A percentile compares a stretch with the other conserved stretches of the same genome.
Conservation (phyloP, 2,113 vertebrate species). For the Scomber scombrus region DNA sequence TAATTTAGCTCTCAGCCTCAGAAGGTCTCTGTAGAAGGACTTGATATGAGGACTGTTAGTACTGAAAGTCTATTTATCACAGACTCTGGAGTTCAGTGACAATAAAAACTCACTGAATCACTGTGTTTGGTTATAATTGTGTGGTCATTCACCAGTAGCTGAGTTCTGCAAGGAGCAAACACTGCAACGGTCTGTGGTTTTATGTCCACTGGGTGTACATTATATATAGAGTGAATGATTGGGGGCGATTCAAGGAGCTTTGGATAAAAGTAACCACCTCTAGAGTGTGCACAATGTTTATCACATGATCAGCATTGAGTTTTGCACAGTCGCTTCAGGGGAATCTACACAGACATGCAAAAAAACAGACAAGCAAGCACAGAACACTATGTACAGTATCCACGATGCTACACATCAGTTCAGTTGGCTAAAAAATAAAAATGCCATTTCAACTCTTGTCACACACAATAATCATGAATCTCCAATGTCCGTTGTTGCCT, state of each 20-base stretch:
- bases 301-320: background rate
- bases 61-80: conserved; percentile 3
- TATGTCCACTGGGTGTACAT: background rate
- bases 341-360: too few species aligned
- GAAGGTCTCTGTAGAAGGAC: background rate
- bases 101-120: background rate
- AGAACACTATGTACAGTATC: too few species aligned
- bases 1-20: background rate
- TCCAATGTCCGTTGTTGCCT: too few species aligned
- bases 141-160: background rate
- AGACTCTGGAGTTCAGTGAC: background rate
- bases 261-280: too few species aligned
- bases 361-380: too few species aligned
- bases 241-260: background rate
- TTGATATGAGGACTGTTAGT: background rate
- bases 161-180: background rate
- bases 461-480: too few species aligned
- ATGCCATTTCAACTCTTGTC: too few species aligned
- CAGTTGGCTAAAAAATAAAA: too few species aligned
- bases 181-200: background rate
- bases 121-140: background rate
- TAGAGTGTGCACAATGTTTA: too few species aligned
- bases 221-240: background rate
- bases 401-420: too few species aligned
- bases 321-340: background rate